phyloP scores from a whole-genome alignment of 2,888 invertebrate genomes.

The Elmis aenea region DNA sequence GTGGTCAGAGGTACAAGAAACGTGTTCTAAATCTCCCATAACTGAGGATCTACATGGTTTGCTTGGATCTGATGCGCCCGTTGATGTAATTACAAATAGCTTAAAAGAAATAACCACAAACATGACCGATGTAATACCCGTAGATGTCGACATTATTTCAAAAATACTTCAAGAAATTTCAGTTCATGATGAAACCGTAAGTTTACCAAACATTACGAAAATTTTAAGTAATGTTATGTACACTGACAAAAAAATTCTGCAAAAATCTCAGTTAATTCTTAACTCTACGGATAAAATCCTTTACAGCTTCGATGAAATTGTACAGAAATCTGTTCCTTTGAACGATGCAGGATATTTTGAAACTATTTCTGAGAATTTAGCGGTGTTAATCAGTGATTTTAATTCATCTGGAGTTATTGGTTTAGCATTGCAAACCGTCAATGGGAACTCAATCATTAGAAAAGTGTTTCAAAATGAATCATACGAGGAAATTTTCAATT shows the following conservation, averaged over 20 bases:
- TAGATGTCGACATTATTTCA: not conserved
- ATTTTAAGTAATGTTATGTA: not conserved
- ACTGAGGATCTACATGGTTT: slow-evolving; percentile 16
- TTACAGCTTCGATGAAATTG: not conserved
- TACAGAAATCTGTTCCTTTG: not conserved
- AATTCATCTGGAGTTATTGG: not conserved
- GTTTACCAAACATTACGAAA: not conserved
- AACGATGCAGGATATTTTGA: not conserved
- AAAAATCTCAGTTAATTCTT: not conserved
- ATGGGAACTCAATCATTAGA: not conserved
- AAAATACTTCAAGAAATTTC: not conserved
- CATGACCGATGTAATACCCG: slow-evolving; percentile 5
- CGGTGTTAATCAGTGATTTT: not conserved
- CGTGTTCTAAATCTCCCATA: slow-evolving; percentile 2
- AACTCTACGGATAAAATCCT: not conserved
- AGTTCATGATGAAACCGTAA: not conserved
- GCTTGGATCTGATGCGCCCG: slow-evolving; percentile 6
- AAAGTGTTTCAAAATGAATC: too few species aligned
- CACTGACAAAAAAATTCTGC: not conserved
- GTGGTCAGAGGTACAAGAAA: slow-evolving; percentile 47
- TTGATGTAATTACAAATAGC: slow-evolving; percentile 3
- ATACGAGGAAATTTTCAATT: too few species aligned
- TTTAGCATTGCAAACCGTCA: not conserved
- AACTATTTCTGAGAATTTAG: not conserved
- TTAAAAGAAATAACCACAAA: slow-evolving; percentile 10